Base-by-base conservation (phyloP, 92 coral and sea anemone species). In the Diadumene lineata region DNA sequence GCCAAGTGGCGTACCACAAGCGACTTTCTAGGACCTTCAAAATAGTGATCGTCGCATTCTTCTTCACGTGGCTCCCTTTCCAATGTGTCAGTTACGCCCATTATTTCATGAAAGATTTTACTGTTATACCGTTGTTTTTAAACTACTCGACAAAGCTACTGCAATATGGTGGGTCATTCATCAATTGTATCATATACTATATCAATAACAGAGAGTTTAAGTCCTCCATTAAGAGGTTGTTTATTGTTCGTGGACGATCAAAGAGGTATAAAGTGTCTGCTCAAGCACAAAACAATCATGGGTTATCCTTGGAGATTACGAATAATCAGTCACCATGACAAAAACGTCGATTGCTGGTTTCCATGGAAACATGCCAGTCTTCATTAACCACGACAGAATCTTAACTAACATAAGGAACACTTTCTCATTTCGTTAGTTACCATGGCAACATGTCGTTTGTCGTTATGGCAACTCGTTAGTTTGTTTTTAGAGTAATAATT, bases 11-110 rank as follows among this genome's bases (percentile, higher is more conserved):
- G 21, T 44, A 31, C 67, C 73, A 43, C 75, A 81, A 34, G 96
- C 74, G 73, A 24, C 73, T 90, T 22, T 77, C 88, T 8, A 63
- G 81, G 1, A 76, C 88, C 28, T 67, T 90, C 44, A 70, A 73
- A 11, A 21, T 90, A 17, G 89, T 90, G 29, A 81, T 84, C 1
- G 46, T 65, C 10, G 79, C 82, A 0, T 90, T 90, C 73, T 82
- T 84, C 48, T 34, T 78, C 0, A 87, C 97, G 0, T 90, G 97
- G 97, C 11, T 81, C 11, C 92, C 97, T 1, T 84, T 90, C 64
- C 85, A 84, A 22, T 73, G 78, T 18, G 55, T 91, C 8, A 84
- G 86, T 57, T 69, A 56, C 17, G 73, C 79, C 50, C 43, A 63
- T 51, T 64, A 66, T 19, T 9, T 76, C 23, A 27, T 79, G 19